Evolutionary conservation across 2,888 invertebrate species (phyloP).

Genomic region (Andrena minutula): DNA sequence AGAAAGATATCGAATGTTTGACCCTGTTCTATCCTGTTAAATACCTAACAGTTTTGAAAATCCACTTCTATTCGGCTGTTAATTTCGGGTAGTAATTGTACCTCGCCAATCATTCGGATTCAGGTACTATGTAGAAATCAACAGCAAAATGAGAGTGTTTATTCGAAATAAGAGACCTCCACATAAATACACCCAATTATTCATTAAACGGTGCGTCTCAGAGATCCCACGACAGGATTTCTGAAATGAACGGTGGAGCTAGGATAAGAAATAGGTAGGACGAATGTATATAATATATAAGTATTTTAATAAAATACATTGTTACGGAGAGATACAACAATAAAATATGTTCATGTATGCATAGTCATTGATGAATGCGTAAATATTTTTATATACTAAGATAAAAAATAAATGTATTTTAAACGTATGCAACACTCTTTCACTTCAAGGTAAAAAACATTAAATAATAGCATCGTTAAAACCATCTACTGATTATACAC

Average conservation of each 20-base stretch:
- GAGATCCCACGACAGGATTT: slow-evolving; percentile 76
- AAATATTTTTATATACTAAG: slow-evolving; percentile 82
- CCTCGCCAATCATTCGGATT: slow-evolving; percentile 9
- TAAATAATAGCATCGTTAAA: slow-evolving; percentile 23
- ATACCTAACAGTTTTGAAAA: slow-evolving; percentile 13
- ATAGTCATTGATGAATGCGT: slow-evolving; percentile 80
- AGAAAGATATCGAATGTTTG: background rate
- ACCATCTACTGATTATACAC: slow-evolving; percentile 21
- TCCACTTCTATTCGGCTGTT: slow-evolving; percentile 4
- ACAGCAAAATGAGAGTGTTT: slow-evolving; percentile 35
- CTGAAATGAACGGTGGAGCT: slow-evolving; percentile 74
- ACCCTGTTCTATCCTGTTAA: slow-evolving; percentile 31
- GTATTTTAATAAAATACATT: slow-evolving; percentile 78
- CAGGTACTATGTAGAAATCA: slow-evolving; percentile 1
- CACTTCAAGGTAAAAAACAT: slow-evolving; percentile 28
- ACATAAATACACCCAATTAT: slow-evolving; percentile 66
- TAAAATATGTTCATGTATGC: slow-evolving; percentile 77
- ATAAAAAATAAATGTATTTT: slow-evolving; percentile 75
- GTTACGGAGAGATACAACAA: slow-evolving; percentile 76
- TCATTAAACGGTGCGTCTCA: slow-evolving; percentile 76
- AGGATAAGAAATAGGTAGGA: slow-evolving; percentile 73
- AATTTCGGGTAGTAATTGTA: slow-evolving; percentile 18
- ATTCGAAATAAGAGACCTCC: slow-evolving; percentile 60
- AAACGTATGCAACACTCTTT: slow-evolving; percentile 44
- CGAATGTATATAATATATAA: slow-evolving; percentile 78